A percentile compares a stretch with the other conserved stretches of the same genome.
These are phyloP conservation scores for Peromyscus leucopus DNA, from an alignment of 2,113 vertebrate species.

Conservation along the genomic window DNA sequence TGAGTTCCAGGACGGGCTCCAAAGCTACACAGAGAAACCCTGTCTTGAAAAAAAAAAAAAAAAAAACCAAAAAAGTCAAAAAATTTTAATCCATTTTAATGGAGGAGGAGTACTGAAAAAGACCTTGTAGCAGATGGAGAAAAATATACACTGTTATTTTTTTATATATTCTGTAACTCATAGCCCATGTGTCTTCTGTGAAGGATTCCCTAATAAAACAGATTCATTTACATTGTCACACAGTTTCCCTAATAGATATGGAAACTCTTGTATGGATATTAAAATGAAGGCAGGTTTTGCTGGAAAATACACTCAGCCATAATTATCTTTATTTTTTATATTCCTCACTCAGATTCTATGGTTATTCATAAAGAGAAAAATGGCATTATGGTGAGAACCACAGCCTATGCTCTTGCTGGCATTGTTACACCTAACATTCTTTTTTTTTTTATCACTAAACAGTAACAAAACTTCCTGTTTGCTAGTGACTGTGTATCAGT, in stretches of 20 bases:
- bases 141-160: neutral
- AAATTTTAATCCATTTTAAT: neutral
- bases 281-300: neutral
- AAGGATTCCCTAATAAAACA: slow-evolving; percentile 14
- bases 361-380: neutral
- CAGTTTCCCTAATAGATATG: neutral
- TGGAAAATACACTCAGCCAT: neutral
- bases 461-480: slow-evolving; percentile 16
- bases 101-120: neutral
- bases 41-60: too few relatives aligned
- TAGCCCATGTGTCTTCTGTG: neutral
- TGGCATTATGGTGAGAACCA: neutral
- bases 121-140: neutral
- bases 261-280: neutral
- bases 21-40: too few relatives aligned
- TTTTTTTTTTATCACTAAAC: neutral
- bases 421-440: neutral
- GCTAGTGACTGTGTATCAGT: neutral
- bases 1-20: too few relatives aligned
- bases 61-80: too few relatives aligned
- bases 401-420: neutral
- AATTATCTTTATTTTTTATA: neutral
- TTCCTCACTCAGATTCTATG: neutral
- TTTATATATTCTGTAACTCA: slow-evolving; percentile 59
- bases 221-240: neutral